Conservation (phyloP, 1,140 invertebrate genomes). For the Pogonomyrmex barbatus region DNA sequence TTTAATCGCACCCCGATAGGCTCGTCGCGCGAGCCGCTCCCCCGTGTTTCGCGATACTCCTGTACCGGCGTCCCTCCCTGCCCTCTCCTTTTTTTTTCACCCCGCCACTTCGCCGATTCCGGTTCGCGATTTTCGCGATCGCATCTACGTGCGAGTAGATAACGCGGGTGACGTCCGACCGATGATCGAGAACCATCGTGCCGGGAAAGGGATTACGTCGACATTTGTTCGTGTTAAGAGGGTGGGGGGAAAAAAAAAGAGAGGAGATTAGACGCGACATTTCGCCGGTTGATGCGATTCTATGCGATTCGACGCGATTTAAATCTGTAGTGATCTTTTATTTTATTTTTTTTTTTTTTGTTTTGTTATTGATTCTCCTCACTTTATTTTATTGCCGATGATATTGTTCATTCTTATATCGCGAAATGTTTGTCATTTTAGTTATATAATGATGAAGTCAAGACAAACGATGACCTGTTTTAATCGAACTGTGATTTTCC, state of each 20-base stretch:
- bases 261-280: conserved; percentile 38
- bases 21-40: conserved; percentile 73
- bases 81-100: neutral
- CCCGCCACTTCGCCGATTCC: conserved; percentile 4
- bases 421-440: neutral
- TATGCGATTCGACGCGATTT: neutral
- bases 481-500: conserved; percentile 1
- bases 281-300: conserved; percentile 17
- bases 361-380: neutral
- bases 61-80: neutral
- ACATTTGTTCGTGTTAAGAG: conserved; percentile 42
- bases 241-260: neutral
- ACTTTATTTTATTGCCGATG: neutral
- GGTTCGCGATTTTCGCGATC: conserved; percentile 51
- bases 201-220: conserved; percentile 41
- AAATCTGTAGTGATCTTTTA: neutral
- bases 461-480: conserved; percentile 48
- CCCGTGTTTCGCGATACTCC: conserved; percentile 50
- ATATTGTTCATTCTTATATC: neutral
- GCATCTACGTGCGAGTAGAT: conserved; percentile 60
- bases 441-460: conserved; percentile 7
- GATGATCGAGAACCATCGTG: conserved; percentile 66
- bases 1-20: conserved; percentile 84
- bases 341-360: neutral
- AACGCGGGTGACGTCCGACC: conserved; percentile 51